Evolutionary conservation across 2,888 invertebrate species (phyloP), one percentile per base, ranked within the genome.

Genomic region (Ochlodes sylvanus): DNA sequence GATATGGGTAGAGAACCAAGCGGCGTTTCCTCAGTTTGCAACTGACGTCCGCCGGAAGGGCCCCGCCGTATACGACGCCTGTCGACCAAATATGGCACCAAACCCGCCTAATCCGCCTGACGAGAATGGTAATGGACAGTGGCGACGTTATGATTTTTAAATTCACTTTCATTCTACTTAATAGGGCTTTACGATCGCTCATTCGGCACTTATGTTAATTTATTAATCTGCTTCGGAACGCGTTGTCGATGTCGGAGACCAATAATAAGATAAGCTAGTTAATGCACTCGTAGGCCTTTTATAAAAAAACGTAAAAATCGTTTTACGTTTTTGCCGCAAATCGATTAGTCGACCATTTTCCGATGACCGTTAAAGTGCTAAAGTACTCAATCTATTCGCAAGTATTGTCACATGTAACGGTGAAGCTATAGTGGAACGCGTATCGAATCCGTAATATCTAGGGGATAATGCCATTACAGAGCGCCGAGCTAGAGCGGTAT

Each of bases 381-480:
- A 57, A 63, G 63, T 63, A 68, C 32, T 41, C 57, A 58, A 73
- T 71, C 70, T 74, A 72, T 75, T 77, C 73, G 71, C 73, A 66
- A 77, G 75, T 77, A 74, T 76, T 77, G 77, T 77, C 78, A 76
- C 79, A 79, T 68, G 55, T 77, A 77, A 76, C 75, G 75, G 74
- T 75, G 74, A 71, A 73, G 70, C 72, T 69, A 61, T 66, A 71
- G 69, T 70, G 72, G 75, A 76, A 82, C 82, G 88, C 82, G 88
- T 79, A 81, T 87, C 90, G 91, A 92, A 92, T 92, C 80, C 75
- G 75, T 88, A 88, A 90, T 88, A 81, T 78, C 77, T 68, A 76
- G 75, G 76, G 74, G 58, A 74, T 74, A 75, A 73, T 75, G 72
- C 70, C 73, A 74, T 88, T 83, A 68, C 83, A 89, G 88, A 80